phyloP scores from a whole-genome alignment of 1,140 invertebrate species.

The Potamilus streckersoni region DNA sequence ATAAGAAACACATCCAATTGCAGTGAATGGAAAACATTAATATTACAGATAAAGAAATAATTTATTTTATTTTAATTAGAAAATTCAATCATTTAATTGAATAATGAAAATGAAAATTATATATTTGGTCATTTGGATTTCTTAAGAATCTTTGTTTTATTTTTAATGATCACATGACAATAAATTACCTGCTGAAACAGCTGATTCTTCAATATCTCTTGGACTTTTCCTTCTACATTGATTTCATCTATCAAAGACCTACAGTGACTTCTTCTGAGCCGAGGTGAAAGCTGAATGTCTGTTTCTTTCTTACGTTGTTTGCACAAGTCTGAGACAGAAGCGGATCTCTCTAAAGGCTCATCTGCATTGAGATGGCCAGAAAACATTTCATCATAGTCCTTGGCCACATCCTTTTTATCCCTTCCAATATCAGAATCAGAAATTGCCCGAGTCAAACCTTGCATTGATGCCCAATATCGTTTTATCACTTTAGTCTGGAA shows the following conservation, averaged over 20 bases:
- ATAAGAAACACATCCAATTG: too few relatives aligned
- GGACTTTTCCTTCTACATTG: constrained; percentile 29
- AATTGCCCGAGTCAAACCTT: constrained; percentile 28
- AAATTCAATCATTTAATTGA: too few relatives aligned
- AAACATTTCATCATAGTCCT: constrained; percentile 38
- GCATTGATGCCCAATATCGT: constrained; percentile 34
- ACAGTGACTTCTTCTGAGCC: constrained; percentile 26
- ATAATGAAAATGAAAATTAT: too few relatives aligned
- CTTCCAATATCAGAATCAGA: constrained; percentile 13
- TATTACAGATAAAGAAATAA: background rate
- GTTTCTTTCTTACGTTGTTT: constrained; percentile 26
- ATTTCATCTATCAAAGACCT: constrained; percentile 37
- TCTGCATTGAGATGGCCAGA: constrained; percentile 36
- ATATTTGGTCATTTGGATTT: too few relatives aligned
- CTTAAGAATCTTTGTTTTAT: background rate
- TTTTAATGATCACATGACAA: background rate
- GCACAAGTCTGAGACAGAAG: constrained; percentile 46
- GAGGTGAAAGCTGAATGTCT: constrained; percentile 24
- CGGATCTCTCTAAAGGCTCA: constrained; percentile 46
- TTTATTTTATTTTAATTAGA: background rate
- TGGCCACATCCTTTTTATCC: constrained; percentile 14
- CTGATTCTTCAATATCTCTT: constrained; percentile 33
- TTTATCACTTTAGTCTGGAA: constrained; percentile 14
- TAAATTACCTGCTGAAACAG: constrained; percentile 39
- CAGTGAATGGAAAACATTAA: constrained; percentile 5